Base-by-base conservation (phyloP, 1,140 invertebrate species). In the Platyura marginata region DNA sequence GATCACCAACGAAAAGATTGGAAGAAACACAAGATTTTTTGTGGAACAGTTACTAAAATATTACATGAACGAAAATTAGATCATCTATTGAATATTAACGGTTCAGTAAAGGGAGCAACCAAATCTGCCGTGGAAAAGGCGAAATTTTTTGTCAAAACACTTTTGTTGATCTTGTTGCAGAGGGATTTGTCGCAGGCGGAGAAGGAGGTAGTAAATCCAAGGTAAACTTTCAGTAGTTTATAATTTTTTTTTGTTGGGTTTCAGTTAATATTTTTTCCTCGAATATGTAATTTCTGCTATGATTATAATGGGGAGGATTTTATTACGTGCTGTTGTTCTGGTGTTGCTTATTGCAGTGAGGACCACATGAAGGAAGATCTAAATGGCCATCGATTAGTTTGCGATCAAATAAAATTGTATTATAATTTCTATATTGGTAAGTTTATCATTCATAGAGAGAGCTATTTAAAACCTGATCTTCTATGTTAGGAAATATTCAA, bases 381-480 rank as follows among this genome's bases (percentile, higher is more conserved):
- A 13, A 13, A 29, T 13, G 13, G 6, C 25, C 25, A 29, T 29
- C 56, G 25, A 56, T 56, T n/a, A 53, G 56, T 38, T 41, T 48
- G 16, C 18, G 21, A 29, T 29, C 6, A 29, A 29, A 6, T 29
- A 8, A 6, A 29, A 6, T 13, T 29, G 25, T 29, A 13, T 13
- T 29, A 29, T 13, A 29, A 29, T 13, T 29, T 29, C 25, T 8
- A 13, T 13, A 8, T 29, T 8, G 25, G 25, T 29, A 29, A 8
- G 25, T 8, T 13, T 13, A 8, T 8, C 13, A 29, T 29, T n/a
- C n/a, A n/a, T n/a, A n/a, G 25, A 29, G 25, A 8, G 25, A 6
- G 13, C 13, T 29, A 29, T 13, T 29, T 29, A 29, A 13, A 29
- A 6, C 25, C 25, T 8, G 13, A 13, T 8, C 25, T 29, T 29